Base-by-base conservation (phyloP, 2,888 invertebrate genomes). In the Choreutis nemorana region DNA sequence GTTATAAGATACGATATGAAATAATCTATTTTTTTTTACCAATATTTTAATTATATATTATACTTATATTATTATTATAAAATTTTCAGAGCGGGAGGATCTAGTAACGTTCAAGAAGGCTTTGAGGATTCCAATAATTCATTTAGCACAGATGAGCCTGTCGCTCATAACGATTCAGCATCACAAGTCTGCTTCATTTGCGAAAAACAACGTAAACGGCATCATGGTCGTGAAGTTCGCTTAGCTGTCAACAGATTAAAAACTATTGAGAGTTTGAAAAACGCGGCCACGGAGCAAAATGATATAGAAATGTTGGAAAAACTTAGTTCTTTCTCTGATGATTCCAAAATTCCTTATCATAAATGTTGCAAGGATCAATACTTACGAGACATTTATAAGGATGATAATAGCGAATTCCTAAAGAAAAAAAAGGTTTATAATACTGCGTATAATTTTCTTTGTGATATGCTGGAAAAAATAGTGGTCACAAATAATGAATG, bases 401-500 rank as follows among this genome's bases (percentile, higher is more conserved):
- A 28, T 18, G 30, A 30, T n/a, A 24, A 30, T 16, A 22, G 26
- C 7, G 18, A 16, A 28, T 33, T 36, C 31, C 28, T 40, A 27
- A 40, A 37, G 23, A 41, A 40, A 28, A 31, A 29, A 26, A 46
- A 44, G 23, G 41, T 30, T 15, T 26, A 29, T 8, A 42, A 40
- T 26, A 44, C 36, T 34, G 37, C 42, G 21, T 42, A 45, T 33
- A 36, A 23, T 20, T 34, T 45, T 28, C 30, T 45, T 15, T 42
- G 41, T 30, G 34, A 44, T 27, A 40, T 41, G 39, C 28, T 42
- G 31, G 39, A 42, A 35, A 35, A 42, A 44, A 12, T 10, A 28
- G 37, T 45, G 29, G 32, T 45, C 29, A 37, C 41, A 29, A 40
- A 46, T 30, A 44, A 37, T 23, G 44, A 46, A 44, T 45, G 42